Percentiles rank a stretch among this genome's conserved stretches.
Conservation (phyloP, 2,888 invertebrate species). For the Cartodere bifasciata region DNA sequence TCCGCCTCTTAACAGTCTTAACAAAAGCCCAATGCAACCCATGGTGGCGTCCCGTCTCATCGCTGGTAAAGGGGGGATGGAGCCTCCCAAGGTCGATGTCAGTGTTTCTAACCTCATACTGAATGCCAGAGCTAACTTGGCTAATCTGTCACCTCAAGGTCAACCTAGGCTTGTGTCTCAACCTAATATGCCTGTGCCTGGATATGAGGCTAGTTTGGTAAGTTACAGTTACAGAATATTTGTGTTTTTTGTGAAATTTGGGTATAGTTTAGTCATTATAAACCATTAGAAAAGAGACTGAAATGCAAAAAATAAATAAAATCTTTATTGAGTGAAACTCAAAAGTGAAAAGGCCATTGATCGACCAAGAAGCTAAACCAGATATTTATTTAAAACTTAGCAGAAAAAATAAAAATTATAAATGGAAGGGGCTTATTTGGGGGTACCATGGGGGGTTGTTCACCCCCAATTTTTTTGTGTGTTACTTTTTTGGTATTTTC, state of each 20-base stretch:
- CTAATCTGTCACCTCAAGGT: constrained; percentile 35
- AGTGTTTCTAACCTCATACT: constrained; percentile 41
- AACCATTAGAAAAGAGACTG: neutral
- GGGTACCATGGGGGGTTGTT: no score
- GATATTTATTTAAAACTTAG: no score
- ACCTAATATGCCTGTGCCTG: constrained; percentile 44
- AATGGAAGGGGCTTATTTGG: no score
- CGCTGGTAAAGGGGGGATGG: constrained; percentile 38
- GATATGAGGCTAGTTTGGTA: constrained; percentile 60
- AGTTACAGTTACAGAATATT: constrained; percentile 29
- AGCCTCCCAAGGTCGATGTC: constrained; percentile 43
- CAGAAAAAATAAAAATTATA: no score
- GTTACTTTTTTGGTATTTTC: no score
- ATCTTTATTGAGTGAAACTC: no score
- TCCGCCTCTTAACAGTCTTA: constrained; percentile 22
- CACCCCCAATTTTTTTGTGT: no score
- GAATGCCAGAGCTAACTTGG: constrained; percentile 33
- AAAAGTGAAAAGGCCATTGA: no score
- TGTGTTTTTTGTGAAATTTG: constrained; percentile 5
- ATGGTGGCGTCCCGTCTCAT: constrained; percentile 19
- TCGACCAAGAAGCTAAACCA: no score
- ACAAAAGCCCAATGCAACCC: constrained; percentile 13
- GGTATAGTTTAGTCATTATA: constrained; percentile 3
- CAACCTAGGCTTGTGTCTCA: constrained; percentile 42
- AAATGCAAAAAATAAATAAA: no score